A percentile compares a stretch with the other conserved stretches of the same genome.
phyloP scores from a whole-genome alignment of 2,888 invertebrate genomes.

The Hypsopygia costalis region DNA sequence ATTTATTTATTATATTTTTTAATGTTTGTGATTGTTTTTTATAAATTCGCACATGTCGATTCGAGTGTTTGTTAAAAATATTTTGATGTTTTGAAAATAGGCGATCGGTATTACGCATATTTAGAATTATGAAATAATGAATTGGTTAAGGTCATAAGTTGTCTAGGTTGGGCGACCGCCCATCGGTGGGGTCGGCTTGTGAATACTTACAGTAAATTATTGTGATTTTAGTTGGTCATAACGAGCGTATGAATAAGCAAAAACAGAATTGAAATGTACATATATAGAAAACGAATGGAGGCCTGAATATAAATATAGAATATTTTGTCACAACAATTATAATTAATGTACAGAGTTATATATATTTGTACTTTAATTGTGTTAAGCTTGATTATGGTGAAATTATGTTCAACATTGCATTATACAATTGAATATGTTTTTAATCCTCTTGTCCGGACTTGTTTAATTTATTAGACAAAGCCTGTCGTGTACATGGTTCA shows the following conservation, averaged over 20 bases:
- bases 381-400: conserved; percentile 46
- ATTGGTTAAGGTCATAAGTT: not conserved
- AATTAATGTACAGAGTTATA: conserved; percentile 52
- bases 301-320: conserved; percentile 62
- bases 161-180: not conserved
- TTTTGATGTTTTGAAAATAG: conserved; percentile 8
- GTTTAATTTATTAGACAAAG: not conserved
- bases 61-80: conserved; percentile 7
- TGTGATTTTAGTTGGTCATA: conserved; percentile 24
- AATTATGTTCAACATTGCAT: conserved; percentile 57
- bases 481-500: conserved; percentile 26
- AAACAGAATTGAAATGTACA: conserved; percentile 54
- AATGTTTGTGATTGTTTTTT: conserved; percentile 36
- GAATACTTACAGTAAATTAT: conserved; percentile 8
- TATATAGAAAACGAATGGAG: conserved; percentile 62
- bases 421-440: conserved; percentile 41
- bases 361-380: conserved; percentile 56
- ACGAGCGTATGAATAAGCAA: conserved; percentile 26
- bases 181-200: conserved; percentile 2
- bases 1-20: conserved; percentile 41
- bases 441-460: conserved; percentile 28
- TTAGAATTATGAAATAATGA: conserved; percentile 20
- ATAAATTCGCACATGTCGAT: conserved; percentile 21
- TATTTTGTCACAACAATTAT: conserved; percentile 65
- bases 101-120: conserved; percentile 8